Conservation (phyloP, 2,113 vertebrate genomes). For the Cyanoderma ruficeps region DNA sequence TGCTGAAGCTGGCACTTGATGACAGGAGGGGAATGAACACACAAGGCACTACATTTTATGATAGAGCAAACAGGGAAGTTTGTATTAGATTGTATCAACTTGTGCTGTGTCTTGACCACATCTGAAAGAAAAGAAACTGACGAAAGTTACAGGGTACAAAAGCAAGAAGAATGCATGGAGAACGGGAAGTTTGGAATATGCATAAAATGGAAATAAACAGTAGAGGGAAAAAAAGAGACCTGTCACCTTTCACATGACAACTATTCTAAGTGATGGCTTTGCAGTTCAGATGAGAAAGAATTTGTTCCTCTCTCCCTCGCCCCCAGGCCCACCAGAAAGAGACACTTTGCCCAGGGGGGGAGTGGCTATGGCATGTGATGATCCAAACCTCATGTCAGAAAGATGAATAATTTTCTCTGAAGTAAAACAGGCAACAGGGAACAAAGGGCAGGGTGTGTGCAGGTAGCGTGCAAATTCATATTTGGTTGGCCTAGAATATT, state of each 20-base stretch:
- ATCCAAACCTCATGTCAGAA: background rate
- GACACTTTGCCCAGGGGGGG: background rate
- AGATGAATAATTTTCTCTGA: background rate
- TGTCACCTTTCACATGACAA: background rate
- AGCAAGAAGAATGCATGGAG: background rate
- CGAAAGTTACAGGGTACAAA: background rate
- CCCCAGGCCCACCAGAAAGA: background rate
- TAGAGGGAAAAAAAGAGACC: background rate
- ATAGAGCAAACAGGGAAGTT: constrained; percentile 49
- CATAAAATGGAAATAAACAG: background rate
- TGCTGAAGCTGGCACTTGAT: constrained; percentile 47
- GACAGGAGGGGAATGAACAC: constrained; percentile 50
- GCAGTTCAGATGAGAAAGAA: background rate
- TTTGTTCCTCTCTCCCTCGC: fast-evolving
- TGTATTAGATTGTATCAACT: constrained; percentile 54
- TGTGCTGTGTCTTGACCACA: background rate
- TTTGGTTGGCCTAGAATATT: background rate
- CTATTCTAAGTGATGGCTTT: background rate
- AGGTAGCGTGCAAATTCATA: background rate
- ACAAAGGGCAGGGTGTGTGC: background rate
- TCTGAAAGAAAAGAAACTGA: constrained; percentile 14
- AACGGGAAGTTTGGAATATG: background rate
- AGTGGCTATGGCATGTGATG: background rate
- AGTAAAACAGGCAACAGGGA: background rate
- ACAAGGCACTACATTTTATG: constrained; percentile 7